Percentiles rank a stretch among this genome's conserved stretches.
These are phyloP conservation scores for Poliocrania exsul DNA, from an alignment of 2,797 vertebrate genomes.

Conservation along the genomic window DNA sequence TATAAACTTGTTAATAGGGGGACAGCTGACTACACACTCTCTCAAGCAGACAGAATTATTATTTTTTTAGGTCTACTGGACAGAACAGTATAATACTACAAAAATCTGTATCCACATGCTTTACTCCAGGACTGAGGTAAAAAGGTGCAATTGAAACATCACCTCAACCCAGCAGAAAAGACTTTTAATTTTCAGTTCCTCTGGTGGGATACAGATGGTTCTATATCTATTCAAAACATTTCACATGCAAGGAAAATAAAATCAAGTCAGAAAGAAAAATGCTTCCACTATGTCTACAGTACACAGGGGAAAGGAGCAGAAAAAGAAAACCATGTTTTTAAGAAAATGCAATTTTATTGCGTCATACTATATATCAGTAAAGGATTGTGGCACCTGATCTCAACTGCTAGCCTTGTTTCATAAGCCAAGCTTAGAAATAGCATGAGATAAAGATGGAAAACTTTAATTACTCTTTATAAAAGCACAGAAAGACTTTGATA, in stretches of 20 bases:
- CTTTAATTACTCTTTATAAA: background rate
- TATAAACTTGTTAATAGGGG: background rate
- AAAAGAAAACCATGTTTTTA: background rate
- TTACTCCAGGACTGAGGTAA: background rate
- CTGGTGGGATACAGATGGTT: background rate
- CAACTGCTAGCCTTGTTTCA: background rate
- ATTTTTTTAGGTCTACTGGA: background rate
- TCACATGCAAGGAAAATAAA: background rate
- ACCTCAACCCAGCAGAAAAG: background rate
- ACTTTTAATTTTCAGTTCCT: constrained; percentile 17
- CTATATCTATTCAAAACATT: background rate
- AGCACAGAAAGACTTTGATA: background rate
- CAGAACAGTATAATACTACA: background rate
- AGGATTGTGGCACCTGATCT: background rate
- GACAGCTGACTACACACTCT: background rate
- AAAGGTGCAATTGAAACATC: background rate
- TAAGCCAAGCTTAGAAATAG: background rate
- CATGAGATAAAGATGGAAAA: background rate
- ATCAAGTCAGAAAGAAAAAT: background rate
- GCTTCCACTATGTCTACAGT: background rate
- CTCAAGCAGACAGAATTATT: background rate
- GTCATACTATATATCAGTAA: background rate
- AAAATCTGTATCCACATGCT: background rate
- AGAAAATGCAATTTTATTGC: background rate
- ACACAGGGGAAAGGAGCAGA: background rate